These are phyloP conservation scores for Lobophora halterata DNA, from an alignment of 2,888 invertebrate genomes.

Conservation along the genomic window DNA sequence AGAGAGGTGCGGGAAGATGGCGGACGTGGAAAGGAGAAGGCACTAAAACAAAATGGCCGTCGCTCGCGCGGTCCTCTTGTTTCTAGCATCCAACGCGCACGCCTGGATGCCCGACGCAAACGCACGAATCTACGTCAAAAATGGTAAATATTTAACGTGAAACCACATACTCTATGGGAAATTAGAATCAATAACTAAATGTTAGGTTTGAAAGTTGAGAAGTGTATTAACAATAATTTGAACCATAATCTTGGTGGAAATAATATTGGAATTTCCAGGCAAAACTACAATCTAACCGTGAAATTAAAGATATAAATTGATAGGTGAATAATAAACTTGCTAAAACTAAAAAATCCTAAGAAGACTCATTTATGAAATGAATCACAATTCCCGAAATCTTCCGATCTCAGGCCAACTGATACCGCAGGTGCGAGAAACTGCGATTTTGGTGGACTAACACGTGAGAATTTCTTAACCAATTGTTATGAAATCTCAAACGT, in stretches of 20 bases:
- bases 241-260: no score
- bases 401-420: slow-evolving; percentile 26
- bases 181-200: no score
- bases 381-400: slow-evolving; percentile 18
- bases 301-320: no score
- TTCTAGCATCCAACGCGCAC: slow-evolving; percentile 79
- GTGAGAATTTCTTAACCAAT: slow-evolving; percentile 66
- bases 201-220: no score
- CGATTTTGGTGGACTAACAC: slow-evolving; percentile 45
- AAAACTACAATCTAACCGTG: no score
- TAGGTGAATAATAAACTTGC: no score
- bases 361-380: slow-evolving; percentile 5
- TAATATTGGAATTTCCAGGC: no score
- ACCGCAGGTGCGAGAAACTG: slow-evolving; percentile 47
- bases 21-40: slow-evolving; percentile 61
- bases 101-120: slow-evolving; percentile 88
- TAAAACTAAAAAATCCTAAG: background rate
- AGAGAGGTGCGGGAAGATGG: slow-evolving; percentile 56
- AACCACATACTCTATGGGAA: no score
- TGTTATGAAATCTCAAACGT: slow-evolving; percentile 65
- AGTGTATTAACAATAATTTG: no score
- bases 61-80: slow-evolving; percentile 77
- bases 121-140: slow-evolving; percentile 84
- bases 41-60: slow-evolving; percentile 72
- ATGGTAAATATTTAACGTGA: slow-evolving; percentile 69